A percentile compares a stretch with the other conserved stretches of the same genome.
Conservation (phyloP, 2,888 invertebrate genomes). For the Acrobasis consociella region DNA sequence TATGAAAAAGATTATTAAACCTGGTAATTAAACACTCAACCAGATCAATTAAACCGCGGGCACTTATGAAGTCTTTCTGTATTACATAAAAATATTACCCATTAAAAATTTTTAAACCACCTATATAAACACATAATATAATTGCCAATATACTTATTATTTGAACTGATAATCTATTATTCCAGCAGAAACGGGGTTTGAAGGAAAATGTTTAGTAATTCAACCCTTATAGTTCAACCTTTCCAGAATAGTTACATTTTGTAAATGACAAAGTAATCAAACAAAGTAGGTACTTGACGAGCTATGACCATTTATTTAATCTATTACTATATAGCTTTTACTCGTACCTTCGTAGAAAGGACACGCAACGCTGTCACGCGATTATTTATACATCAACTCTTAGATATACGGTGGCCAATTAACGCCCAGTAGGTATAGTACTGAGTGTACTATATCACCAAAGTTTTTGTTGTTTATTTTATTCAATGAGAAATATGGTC, state of each 20-base stretch:
- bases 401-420: background rate
- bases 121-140: too few relatives aligned
- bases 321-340: conserved; percentile 14
- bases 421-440: background rate
- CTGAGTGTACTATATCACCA: too few relatives aligned
- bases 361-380: conserved; percentile 16
- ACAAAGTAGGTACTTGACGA: conserved; percentile 11
- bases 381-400: conserved; percentile 1
- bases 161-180: background rate
- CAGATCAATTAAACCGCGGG: too few relatives aligned
- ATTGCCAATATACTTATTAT: background rate
- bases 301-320: conserved; percentile 7
- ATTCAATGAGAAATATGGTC: too few relatives aligned
- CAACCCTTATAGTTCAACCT: background rate
- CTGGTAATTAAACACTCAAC: too few relatives aligned
- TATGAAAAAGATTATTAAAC: too few relatives aligned
- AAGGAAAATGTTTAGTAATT: background rate
- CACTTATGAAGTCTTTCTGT: too few relatives aligned
- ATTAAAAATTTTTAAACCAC: too few relatives aligned
- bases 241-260: conserved; percentile 2
- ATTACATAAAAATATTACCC: too few relatives aligned
- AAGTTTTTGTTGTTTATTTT: too few relatives aligned
- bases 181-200: background rate
- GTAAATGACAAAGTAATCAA: conserved; percentile 9
- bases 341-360: background rate